Evolutionary conservation across 2,888 invertebrate species (phyloP).

Genomic region (Lasioglossum vierecki): DNA sequence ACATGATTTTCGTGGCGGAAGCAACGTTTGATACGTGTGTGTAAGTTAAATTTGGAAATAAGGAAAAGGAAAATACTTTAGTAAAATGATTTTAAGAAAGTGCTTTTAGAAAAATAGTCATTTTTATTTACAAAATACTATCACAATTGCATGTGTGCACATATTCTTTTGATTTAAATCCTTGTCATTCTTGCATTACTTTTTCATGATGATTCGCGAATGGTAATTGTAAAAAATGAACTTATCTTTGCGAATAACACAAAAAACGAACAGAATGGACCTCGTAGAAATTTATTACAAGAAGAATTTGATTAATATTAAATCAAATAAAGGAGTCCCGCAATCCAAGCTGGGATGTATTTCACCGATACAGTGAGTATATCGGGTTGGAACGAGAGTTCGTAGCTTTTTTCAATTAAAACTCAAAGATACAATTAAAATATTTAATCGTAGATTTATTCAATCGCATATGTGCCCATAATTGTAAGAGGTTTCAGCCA

Average conservation of each 20-base stretch:
- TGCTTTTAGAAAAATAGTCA: constrained; percentile 19
- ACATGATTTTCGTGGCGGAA: background rate
- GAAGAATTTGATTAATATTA: background rate
- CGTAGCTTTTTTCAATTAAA: background rate
- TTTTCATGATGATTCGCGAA: constrained; percentile 8
- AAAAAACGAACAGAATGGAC: constrained; percentile 9
- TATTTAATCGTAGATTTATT: background rate
- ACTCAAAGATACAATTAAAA: background rate
- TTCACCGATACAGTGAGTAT: background rate
- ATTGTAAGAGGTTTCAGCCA: too few relatives aligned
- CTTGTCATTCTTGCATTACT: constrained; percentile 8
- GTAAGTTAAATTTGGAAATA: background rate
- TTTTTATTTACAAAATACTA: constrained; percentile 19
- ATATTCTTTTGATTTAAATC: constrained; percentile 12
- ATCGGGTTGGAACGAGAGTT: background rate
- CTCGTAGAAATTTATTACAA: background rate
- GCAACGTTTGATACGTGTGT: background rate
- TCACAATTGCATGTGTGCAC: constrained; percentile 18
- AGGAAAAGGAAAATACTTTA: constrained; percentile 15
- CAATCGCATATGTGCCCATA: background rate
- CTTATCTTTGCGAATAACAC: background rate
- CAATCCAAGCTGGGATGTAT: constrained; percentile 4
- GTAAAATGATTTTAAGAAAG: constrained; percentile 15
- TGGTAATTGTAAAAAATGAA: constrained; percentile 5
- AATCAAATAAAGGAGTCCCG: background rate